A percentile compares a stretch with the other conserved stretches of the same genome.
Conservation (phyloP, 23 tunicate genomes). For the Corella eumyota region DNA sequence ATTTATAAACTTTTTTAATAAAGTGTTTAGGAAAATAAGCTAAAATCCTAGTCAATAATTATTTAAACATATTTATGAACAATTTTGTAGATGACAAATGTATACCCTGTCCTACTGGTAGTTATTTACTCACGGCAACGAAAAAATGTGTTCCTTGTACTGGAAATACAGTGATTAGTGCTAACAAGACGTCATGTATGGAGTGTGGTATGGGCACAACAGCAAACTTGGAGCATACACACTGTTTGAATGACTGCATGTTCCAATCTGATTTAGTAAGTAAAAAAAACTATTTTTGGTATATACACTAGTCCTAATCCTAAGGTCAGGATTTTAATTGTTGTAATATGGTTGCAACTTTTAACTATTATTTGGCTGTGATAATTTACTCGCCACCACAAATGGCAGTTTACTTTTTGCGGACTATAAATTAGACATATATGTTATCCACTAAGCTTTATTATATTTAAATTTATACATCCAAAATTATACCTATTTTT, state of each 20-base stretch:
- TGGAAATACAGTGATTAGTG: conserved; percentile 17
- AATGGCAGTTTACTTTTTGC: too few species aligned
- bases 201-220: conserved; percentile 48
- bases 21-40: too few species aligned
- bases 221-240: conserved; percentile 16
- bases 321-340: not conserved
- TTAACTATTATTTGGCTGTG: too few species aligned
- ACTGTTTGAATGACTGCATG: conserved; percentile 48
- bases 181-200: conserved; percentile 24
- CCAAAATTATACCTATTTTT: too few species aligned
- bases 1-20: too few species aligned
- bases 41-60: not conserved
- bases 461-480: too few species aligned
- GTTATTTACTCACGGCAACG: conserved; percentile 21
- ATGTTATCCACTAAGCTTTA: too few species aligned
- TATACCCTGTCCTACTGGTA: conserved; percentile 74
- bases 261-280: conserved; percentile 26
- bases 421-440: too few species aligned
- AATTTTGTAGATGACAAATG: conserved; percentile 28
- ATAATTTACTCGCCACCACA: too few species aligned
- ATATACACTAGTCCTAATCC: not conserved
- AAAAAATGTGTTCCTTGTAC: conserved; percentile 38
- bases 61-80: not conserved
- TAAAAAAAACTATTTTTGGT: not conserved
- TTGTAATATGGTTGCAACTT: too few species aligned